These are phyloP conservation scores for Eupithecia dodoneata DNA, from an alignment of 2,888 invertebrate species.

Conservation along the genomic window DNA sequence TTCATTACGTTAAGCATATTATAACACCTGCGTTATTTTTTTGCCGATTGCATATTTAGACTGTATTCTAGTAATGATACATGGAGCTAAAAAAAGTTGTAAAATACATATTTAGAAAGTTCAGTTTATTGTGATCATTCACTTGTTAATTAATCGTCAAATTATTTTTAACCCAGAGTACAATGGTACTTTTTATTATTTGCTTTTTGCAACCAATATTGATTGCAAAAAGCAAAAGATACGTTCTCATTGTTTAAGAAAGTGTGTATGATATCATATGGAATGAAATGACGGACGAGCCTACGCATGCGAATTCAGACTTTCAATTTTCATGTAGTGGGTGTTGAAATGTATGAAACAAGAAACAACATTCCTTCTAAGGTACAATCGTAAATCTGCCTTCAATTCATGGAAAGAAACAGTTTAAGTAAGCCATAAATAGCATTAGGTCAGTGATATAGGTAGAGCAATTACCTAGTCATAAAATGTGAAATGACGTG, in stretches of 20 bases:
- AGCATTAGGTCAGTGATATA: not conserved
- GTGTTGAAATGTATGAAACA: conserved; percentile 26
- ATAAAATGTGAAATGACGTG: not conserved
- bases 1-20: no score
- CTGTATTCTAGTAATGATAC: not conserved
- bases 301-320: conserved; percentile 40
- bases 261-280: conserved; percentile 49
- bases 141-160: not conserved
- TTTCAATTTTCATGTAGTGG: conserved; percentile 25
- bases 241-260: conserved; percentile 13
- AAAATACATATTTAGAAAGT: not conserved
- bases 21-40: not conserved
- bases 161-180: no score
- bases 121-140: not conserved
- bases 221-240: conserved; percentile 7
- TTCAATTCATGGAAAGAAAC: conserved; percentile 27
- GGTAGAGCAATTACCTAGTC: not conserved
- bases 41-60: not conserved
- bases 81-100: not conserved
- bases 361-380: conserved; percentile 36
- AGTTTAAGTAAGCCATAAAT: not conserved
- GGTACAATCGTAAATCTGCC: conserved; percentile 38
- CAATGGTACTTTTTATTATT: no score
- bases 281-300: conserved; percentile 42
- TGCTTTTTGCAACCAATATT: no score